Evolutionary conservation across 1,140 invertebrate genomes (phyloP).

Genomic region (Carposina sasakii): DNA sequence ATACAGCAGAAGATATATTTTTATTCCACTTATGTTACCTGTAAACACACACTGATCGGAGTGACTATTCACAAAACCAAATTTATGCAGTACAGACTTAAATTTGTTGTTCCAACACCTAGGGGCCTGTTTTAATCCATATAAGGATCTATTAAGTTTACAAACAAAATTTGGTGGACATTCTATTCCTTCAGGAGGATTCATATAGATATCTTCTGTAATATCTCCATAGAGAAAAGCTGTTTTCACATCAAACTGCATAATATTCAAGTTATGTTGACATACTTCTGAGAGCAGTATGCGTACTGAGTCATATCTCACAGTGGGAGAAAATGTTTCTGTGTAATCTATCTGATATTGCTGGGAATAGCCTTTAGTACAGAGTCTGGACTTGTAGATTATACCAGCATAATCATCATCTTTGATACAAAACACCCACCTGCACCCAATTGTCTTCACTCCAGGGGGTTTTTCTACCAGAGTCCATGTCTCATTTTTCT

Average conservation of each 20-base stretch:
- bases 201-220: conserved; percentile 30
- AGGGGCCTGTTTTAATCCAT: conserved; percentile 1
- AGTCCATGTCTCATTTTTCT: conserved; percentile 34
- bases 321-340: neutral
- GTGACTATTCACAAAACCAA: conserved; percentile 4
- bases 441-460: conserved; percentile 37
- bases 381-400: neutral
- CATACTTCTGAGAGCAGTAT: neutral
- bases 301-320: neutral
- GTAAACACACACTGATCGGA: neutral
- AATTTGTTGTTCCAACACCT: conserved; percentile 5
- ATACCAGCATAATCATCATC: neutral
- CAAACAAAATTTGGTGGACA: neutral
- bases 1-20: conserved; percentile 2
- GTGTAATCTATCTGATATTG: neutral
- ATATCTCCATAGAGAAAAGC: conserved; percentile 33
- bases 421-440: conserved; percentile 52
- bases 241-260: conserved; percentile 33
- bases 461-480: conserved; percentile 29
- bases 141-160: neutral
- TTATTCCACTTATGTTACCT: neutral
- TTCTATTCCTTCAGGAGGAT: conserved; percentile 11
- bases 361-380: neutral
- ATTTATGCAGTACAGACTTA: neutral
- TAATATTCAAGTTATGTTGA: conserved; percentile 13